Evolutionary conservation across 2,888 invertebrate genomes (phyloP).

Genomic region (Coleophora deauratella): DNA sequence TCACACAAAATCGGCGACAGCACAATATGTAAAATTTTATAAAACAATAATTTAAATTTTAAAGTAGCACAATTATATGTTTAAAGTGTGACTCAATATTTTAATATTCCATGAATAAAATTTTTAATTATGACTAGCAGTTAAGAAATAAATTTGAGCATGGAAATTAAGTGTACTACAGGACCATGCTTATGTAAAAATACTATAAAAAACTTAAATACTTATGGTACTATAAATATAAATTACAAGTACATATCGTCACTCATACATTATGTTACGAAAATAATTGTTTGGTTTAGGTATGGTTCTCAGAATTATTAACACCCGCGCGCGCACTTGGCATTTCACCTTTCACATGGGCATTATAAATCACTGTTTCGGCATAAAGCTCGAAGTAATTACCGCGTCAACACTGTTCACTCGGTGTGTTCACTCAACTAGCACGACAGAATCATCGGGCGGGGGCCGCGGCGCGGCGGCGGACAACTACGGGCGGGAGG

Average conservation of each 20-base stretch:
- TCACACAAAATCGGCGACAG: conserved; percentile 43
- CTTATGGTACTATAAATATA: conserved; percentile 52
- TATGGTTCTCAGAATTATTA: conserved; percentile 22
- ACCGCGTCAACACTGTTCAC: background rate
- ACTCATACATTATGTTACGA: conserved; percentile 29
- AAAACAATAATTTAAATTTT: conserved; percentile 43
- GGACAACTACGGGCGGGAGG: conserved; percentile 53
- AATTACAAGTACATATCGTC: conserved; percentile 49
- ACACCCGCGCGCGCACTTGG: conserved; percentile 28
- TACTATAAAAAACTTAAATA: conserved; percentile 51
- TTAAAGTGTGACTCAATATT: conserved; percentile 38
- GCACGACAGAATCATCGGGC: conserved; percentile 24
- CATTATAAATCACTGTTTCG: no score
- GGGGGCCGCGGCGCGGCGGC: conserved; percentile 13
- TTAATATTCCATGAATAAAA: conserved; percentile 50
- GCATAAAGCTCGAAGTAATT: no score
- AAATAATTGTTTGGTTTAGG: conserved; percentile 24
- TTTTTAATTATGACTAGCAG: conserved; percentile 68
- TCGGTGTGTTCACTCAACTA: conserved; percentile 24
- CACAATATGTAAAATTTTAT: conserved; percentile 27
- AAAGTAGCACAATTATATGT: conserved; percentile 37
- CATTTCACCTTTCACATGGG: conserved; percentile 17
- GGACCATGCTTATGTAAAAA: conserved; percentile 69
- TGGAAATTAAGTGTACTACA: conserved; percentile 66
- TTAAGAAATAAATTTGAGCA: conserved; percentile 71